Conservation (phyloP, 2,113 vertebrate species). For the Tupaia chinensis region DNA sequence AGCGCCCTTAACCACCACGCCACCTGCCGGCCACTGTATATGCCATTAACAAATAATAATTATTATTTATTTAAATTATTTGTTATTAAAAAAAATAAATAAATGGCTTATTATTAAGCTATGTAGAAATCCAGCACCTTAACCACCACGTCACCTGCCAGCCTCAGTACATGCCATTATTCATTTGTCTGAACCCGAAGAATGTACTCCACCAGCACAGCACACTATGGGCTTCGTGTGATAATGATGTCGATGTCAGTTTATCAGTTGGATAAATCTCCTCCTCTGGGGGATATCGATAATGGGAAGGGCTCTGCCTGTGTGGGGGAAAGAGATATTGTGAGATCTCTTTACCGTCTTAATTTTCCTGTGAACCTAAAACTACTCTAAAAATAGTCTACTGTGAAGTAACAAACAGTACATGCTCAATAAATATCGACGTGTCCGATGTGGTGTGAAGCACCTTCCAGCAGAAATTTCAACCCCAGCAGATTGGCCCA, state of each 20-base stretch:
- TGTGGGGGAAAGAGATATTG: not conserved
- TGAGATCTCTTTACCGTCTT: not conserved
- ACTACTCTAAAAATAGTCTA: not conserved
- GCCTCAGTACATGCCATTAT: not conserved
- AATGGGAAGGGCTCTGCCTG: not conserved
- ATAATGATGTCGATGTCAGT: not conserved
- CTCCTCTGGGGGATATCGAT: not conserved
- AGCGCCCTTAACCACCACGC: no score
- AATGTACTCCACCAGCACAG: not conserved
- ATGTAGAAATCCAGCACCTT: no score
- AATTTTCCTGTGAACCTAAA: not conserved
- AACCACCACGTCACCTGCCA: no score
- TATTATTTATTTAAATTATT: no score
- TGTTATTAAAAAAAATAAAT: no score
- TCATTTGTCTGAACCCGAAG: not conserved
- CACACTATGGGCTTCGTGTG: not conserved
- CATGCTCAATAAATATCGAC: not conserved
- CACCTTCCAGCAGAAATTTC: not conserved
- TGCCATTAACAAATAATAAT: no score
- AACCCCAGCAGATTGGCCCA: not conserved
- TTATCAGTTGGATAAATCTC: not conserved
- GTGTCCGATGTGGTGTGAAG: not conserved
- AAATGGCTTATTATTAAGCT: no score
- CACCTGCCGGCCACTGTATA: no score
- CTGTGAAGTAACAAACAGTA: not conserved